phyloP scores from a whole-genome alignment of 2,113 vertebrate species.

The Onychorhynchus coronatus region DNA sequence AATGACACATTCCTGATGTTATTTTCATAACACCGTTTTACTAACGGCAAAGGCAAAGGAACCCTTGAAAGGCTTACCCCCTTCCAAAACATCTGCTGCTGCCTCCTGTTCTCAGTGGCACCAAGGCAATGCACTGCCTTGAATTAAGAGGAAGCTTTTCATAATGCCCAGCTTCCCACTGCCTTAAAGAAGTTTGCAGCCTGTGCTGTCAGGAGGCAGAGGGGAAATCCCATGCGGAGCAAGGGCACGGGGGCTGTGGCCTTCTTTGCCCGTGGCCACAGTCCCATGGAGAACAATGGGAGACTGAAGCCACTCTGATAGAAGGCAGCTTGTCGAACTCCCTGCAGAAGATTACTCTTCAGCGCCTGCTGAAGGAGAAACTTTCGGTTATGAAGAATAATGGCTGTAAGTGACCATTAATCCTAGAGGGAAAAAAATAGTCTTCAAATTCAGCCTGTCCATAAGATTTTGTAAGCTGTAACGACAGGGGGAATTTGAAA shows the following conservation, averaged over 20 bases:
- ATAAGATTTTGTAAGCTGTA: not conserved
- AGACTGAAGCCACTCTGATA: not conserved
- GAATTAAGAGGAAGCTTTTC: constrained; percentile 3
- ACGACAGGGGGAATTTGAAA: not conserved
- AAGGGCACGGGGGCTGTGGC: not conserved
- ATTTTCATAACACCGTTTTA: not conserved
- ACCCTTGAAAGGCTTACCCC: not conserved
- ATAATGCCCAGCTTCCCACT: not conserved
- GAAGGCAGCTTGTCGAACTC: constrained; percentile 8
- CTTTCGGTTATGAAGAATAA: constrained; percentile 45
- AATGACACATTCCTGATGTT: not conserved
- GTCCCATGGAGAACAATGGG: constrained; percentile 37
- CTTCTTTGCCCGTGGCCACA: constrained; percentile 27
- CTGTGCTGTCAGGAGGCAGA: constrained; percentile 26
- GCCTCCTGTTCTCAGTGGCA: constrained; percentile 4
- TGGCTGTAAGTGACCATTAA: constrained; percentile 7
- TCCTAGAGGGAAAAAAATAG: not conserved
- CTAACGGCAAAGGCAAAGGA: not conserved
- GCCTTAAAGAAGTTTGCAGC: constrained; percentile 8
- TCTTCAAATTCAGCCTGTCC: constrained; percentile 8
- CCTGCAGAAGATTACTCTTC: constrained; percentile 38
- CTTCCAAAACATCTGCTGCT: constrained; percentile 6
- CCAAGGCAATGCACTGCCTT: not conserved
- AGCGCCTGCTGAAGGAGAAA: constrained; percentile 58
- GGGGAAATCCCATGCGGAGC: constrained; percentile 16